Conservation (phyloP, 2,888 invertebrate genomes). For the Clostera curtula region DNA sequence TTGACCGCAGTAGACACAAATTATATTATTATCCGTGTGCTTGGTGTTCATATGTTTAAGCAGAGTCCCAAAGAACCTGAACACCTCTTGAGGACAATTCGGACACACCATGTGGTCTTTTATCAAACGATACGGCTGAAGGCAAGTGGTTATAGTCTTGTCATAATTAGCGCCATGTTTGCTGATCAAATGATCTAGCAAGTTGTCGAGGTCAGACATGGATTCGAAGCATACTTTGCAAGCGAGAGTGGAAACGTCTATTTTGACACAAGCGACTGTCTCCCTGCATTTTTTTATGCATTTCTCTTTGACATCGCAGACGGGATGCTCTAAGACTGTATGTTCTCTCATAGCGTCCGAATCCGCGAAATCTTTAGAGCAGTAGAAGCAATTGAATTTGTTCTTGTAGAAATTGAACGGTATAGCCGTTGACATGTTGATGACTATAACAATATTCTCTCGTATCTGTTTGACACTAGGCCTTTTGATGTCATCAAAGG, state of each 20-base stretch:
- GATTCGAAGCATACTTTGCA: slow-evolving; percentile 61
- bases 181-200: slow-evolving; percentile 54
- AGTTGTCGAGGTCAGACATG: slow-evolving; percentile 42
- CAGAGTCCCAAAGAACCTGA: slow-evolving; percentile 60
- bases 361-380: slow-evolving; percentile 61
- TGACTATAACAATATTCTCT: slow-evolving; percentile 55
- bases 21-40: slow-evolving; percentile 62
- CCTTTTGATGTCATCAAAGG: slow-evolving; percentile 41
- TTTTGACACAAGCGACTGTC: slow-evolving; percentile 62
- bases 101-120: slow-evolving; percentile 64
- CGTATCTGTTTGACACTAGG: slow-evolving; percentile 61
- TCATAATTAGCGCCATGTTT: slow-evolving; percentile 61
- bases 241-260: slow-evolving; percentile 52
- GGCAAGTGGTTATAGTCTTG: slow-evolving; percentile 53
- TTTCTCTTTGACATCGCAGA: slow-evolving; percentile 55
- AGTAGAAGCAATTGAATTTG: slow-evolving; percentile 65
- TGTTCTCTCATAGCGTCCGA: slow-evolving; percentile 58
- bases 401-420: slow-evolving; percentile 67
- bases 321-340: slow-evolving; percentile 51
- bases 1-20: slow-evolving; percentile 63
- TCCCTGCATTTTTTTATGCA: slow-evolving; percentile 62
- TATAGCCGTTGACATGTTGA: slow-evolving; percentile 66
- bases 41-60: slow-evolving; percentile 62
- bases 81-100: slow-evolving; percentile 51
- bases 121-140: slow-evolving; percentile 54